Base-by-base conservation (phyloP, 2,888 invertebrate species). In the Agrochola macilenta region DNA sequence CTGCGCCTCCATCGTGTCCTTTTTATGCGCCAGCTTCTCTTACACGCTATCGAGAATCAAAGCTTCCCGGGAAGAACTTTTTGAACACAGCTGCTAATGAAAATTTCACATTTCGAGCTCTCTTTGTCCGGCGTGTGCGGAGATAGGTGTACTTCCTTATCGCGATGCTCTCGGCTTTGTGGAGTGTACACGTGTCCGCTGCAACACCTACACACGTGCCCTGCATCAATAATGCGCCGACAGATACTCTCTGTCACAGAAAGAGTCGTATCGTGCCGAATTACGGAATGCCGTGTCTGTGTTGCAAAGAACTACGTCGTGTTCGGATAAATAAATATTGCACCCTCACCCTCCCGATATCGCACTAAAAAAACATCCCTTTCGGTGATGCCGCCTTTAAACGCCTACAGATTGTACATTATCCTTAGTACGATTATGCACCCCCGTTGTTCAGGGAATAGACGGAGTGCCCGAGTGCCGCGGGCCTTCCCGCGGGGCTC, bases 381-480 rank as follows among this genome's bases (percentile, higher is more conserved):
- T 96, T 96, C 94, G 94, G 91, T 94, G 94, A 95, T 95, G 96
- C 96, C 94, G 96, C 95, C 96, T 96, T 96, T 96, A 96, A 96
- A 96, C 96, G 96, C 96, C 96, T 96, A 96, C 96, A 96, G 96
- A 96, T 96, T 96, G 96, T 96, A 96, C 96, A 96, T 96, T 96
- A 96, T 96, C 96, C 96, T 96, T 96, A 96, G 95, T 96, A 95
- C 95, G 96, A 96, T 96, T 96, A 96, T 96, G 96, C 96, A 96
- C 96, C 96, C 96, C 94, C 96, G 95, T 93, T 95, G 96, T 96
- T 94, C 95, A 92, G 96, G 95, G 96, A 96, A 95, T 96, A 94
- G 93, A 89, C 93, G 92, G 94, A 96, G 96, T 95, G 94, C 96
- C 95, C 94, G 92, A 90, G 95, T 89, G 94, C 95, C 93, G 89